Evolutionary conservation across 2,797 vertebrate species (phyloP).

Genomic region (Neosalanx taihuensis): DNA sequence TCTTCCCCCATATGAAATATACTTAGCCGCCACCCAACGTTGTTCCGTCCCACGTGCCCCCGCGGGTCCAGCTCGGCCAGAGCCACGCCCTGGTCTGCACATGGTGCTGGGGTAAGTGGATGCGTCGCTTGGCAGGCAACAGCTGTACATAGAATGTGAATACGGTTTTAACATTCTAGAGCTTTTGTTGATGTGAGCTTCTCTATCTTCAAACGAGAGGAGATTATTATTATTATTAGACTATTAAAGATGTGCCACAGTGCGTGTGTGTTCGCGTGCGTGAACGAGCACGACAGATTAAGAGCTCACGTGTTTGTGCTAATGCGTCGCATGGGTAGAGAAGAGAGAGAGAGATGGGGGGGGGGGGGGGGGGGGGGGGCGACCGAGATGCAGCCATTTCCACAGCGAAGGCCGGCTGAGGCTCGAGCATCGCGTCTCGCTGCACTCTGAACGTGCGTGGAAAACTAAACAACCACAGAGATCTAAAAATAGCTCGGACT

Average conservation of each 20-base stretch:
- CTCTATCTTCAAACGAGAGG: conserved; percentile 25
- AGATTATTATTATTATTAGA: conserved; percentile 28
- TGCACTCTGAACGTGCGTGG: conserved; percentile 75
- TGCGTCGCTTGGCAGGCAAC: conserved; percentile 52
- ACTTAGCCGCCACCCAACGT: background rate
- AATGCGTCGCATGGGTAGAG: conserved; percentile 10
- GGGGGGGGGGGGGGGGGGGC: conserved; percentile 16
- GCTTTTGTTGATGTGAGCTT: conserved; percentile 53
- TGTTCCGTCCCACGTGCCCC: conserved; percentile 35
- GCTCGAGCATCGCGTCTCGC: conserved; percentile 61
- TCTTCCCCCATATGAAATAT: conserved; percentile 52
- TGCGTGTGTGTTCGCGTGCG: background rate
- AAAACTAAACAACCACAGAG: conserved; percentile 71
- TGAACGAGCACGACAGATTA: conserved; percentile 3
- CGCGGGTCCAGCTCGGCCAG: conserved; percentile 4
- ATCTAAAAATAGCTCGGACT: conserved; percentile 73
- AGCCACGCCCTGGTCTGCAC: conserved; percentile 65
- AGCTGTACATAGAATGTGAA: conserved; percentile 60
- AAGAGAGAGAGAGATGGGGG: conserved; percentile 26
- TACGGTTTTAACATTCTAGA: conserved; percentile 34
- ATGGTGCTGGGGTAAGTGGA: conserved; percentile 26
- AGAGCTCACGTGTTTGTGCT: conserved; percentile 15
- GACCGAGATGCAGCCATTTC: conserved; percentile 44
- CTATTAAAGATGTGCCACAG: conserved; percentile 8
- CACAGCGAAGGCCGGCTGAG: conserved; percentile 51